phyloP scores from a whole-genome alignment of 2,113 vertebrate species.

The Odontophorus gujanensis region DNA sequence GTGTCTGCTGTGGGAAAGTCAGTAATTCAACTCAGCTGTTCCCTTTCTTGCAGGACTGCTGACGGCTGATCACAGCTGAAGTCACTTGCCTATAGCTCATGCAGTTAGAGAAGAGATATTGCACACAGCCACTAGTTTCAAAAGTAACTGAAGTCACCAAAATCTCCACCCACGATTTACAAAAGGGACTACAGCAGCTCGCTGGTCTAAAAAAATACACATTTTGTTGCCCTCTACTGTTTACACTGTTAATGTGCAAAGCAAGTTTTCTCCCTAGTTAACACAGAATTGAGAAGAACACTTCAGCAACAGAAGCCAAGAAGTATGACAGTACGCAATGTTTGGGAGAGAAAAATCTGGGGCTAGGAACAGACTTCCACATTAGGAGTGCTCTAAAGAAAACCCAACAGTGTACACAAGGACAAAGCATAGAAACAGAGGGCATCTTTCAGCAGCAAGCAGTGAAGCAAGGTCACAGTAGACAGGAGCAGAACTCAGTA shows the following conservation, averaged over 20 bases:
- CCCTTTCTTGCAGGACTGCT: background rate
- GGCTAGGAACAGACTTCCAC: background rate
- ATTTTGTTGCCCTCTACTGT: constrained; percentile 55
- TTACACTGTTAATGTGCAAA: background rate
- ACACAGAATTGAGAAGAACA: background rate
- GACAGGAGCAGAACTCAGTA: background rate
- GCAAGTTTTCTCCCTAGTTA: fast-evolving
- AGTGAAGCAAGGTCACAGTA: fast-evolving
- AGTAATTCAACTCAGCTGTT: background rate
- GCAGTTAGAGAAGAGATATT: background rate
- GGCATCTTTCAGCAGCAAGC: background rate
- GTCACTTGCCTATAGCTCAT: no score
- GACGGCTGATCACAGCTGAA: background rate
- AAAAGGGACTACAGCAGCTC: background rate
- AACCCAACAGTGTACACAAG: background rate
- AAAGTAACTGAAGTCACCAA: background rate
- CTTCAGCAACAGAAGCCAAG: background rate
- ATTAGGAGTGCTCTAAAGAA: background rate
- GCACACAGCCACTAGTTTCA: background rate
- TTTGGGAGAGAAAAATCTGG: background rate
- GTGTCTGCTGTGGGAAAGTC: background rate
- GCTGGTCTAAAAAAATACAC: background rate
- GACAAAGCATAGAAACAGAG: fast-evolving
- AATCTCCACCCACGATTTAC: background rate
- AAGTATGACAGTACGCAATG: fast-evolving